Evolutionary conservation across 2,888 invertebrate genomes (phyloP).

Genomic region (Lagria hirta): DNA sequence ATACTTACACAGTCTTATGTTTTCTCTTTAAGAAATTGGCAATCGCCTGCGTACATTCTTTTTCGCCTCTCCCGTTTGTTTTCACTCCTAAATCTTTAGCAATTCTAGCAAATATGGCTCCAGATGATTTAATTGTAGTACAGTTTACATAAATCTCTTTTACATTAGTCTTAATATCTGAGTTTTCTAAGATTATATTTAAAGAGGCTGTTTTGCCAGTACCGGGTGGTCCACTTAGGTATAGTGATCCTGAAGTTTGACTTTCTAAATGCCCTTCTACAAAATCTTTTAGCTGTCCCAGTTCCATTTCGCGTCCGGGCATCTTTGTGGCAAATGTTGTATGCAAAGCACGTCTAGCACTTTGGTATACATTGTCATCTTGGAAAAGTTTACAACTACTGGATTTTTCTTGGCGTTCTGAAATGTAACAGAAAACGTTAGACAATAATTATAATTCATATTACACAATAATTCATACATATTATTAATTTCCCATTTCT

Average conservation of each 20-base stretch:
- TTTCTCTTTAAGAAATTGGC: slow-evolving; percentile 68
- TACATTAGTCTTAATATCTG: slow-evolving; percentile 41
- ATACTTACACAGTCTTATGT: slow-evolving; percentile 72
- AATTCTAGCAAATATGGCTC: slow-evolving; percentile 77
- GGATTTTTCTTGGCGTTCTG: slow-evolving; percentile 7
- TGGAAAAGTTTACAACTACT: slow-evolving; percentile 16
- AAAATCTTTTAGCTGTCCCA: slow-evolving; percentile 68
- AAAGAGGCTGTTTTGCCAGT: slow-evolving; percentile 95
- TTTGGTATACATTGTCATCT: slow-evolving; percentile 40
- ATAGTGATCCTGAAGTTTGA: slow-evolving; percentile 76
- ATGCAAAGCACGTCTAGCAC: slow-evolving; percentile 51
- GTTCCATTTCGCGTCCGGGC: slow-evolving; percentile 81
- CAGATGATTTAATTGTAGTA: slow-evolving; percentile 82
- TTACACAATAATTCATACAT: too few species aligned
- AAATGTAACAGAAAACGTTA: too few species aligned
- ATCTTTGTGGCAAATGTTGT: slow-evolving; percentile 51
- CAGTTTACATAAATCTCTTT: slow-evolving; percentile 81
- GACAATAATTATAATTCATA: too few species aligned
- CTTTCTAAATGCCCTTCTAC: slow-evolving; percentile 66
- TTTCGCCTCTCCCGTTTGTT: slow-evolving; percentile 62
- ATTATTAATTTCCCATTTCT: too few species aligned
- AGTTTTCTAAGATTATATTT: slow-evolving; percentile 67
- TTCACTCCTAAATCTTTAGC: slow-evolving; percentile 69
- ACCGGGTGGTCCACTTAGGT: slow-evolving; percentile 95
- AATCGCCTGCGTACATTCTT: slow-evolving; percentile 65